A percentile compares a stretch with the other conserved stretches of the same genome.
phyloP scores from a whole-genome alignment of 2,888 invertebrate species.

The Conops quadrifasciatus region DNA sequence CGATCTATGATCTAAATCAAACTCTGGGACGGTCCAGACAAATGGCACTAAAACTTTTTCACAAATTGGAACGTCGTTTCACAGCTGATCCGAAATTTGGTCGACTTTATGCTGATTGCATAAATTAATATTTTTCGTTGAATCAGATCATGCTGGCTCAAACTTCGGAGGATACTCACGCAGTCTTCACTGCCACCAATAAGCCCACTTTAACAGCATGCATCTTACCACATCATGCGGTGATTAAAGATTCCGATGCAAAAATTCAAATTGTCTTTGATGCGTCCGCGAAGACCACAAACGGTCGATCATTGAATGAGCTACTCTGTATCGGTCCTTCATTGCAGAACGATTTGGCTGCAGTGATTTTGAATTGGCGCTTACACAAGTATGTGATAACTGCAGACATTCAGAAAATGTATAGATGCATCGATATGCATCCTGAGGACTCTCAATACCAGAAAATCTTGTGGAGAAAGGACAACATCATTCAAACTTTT shows the following conservation, averaged over 20 bases:
- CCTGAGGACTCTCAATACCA: conserved; percentile 22
- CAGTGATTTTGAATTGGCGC: conserved; percentile 18
- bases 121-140: conserved; percentile 19
- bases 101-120: conserved; percentile 3
- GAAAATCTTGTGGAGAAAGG: conserved; percentile 26
- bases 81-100: background rate
- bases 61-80: conserved; percentile 26
- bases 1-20: conserved; percentile 5
- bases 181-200: conserved; percentile 7
- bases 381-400: conserved; percentile 13
- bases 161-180: background rate
- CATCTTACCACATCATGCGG: conserved; percentile 27
- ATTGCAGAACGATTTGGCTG: background rate
- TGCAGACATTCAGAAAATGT: conserved; percentile 34
- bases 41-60: conserved; percentile 36
- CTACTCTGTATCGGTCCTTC: conserved; percentile 17
- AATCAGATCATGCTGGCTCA: conserved; percentile 2
- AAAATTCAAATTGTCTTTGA: conserved; percentile 23
- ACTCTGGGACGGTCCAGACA: conserved; percentile 32
- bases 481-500: conserved; percentile 4
- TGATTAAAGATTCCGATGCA: conserved; percentile 9
- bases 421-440: conserved; percentile 23
- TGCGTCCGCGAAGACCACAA: conserved; percentile 25
- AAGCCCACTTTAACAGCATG: conserved; percentile 17
- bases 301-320: conserved; percentile 21